A percentile compares a stretch with the other conserved stretches of the same genome.
These are phyloP conservation scores for Thymelicus acteon DNA, from an alignment of 2,888 invertebrate species.

Conservation along the genomic window DNA sequence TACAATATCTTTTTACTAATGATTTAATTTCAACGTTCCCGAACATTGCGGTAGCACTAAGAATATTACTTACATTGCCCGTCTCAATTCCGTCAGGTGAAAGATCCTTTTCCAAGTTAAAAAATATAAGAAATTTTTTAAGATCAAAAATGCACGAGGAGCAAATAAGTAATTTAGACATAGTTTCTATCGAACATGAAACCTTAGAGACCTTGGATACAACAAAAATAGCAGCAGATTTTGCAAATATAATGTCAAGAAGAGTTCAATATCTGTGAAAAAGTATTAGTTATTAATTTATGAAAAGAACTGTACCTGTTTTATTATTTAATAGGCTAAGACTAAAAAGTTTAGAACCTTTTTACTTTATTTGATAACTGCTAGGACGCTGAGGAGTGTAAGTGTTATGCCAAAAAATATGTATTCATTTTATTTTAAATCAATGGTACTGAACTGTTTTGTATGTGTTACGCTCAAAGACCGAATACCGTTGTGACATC, in stretches of 20 bases:
- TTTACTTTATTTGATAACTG: no score
- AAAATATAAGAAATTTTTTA: conserved; percentile 33
- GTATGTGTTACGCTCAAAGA: no score
- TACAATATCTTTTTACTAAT: conserved; percentile 15
- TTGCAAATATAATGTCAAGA: conserved; percentile 16
- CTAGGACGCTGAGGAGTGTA: no score
- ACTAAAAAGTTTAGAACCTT: no score
- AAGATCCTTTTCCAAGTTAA: conserved; percentile 36
- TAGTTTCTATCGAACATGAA: conserved; percentile 10
- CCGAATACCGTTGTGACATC: no score
- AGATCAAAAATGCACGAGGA: conserved; percentile 28
- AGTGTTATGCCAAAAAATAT: no score
- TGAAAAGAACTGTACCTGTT: conserved; percentile 7
- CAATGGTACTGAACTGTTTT: no score
- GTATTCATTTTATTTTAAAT: no score
- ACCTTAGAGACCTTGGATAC: conserved; percentile 19
- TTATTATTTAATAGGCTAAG: no score
- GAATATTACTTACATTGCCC: conserved; percentile 22
- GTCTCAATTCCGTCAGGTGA: conserved; percentile 33
- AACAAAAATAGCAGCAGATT: conserved; percentile 18
- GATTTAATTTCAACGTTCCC: conserved; percentile 11
- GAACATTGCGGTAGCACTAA: conserved; percentile 29
- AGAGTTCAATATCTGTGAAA: conserved; percentile 17
- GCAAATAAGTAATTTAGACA: conserved; percentile 8
- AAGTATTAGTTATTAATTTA: background rate